Base-by-base conservation (phyloP, 2,888 invertebrate species). In the Polydrusus tereticollis region DNA sequence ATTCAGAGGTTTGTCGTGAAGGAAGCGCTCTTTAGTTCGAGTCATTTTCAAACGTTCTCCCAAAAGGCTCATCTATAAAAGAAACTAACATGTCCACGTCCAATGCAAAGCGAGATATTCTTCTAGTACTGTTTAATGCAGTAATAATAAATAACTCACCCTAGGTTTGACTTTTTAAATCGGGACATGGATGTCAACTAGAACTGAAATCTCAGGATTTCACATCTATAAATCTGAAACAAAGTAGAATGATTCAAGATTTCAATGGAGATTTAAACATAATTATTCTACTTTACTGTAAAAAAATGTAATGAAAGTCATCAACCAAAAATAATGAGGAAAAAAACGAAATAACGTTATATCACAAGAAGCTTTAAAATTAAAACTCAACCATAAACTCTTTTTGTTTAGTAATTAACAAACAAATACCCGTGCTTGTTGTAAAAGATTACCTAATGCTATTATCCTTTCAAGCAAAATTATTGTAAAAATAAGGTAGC, bases 1-100 rank as follows among this genome's bases (percentile, higher is more conserved):
- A 78, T 86, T 83, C 26, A 86, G 77, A 3, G 86, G 85, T 73
- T 86, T 83, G 75, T 84, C 83, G 66, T 83, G 80, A 7, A 79
- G 76, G 33, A 82, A 81, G 80, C 83, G 83, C 74, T 85, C 84
- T 72, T 83, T 82, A 38, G 82, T 81, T 74, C 80, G 80, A 57
- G 84, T 84, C 85, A 85, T 85, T 26, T 21, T 68, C 8, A 55
- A 18, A 10, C 14, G 18, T 3, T 29, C 29, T 16, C 18, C 10
- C 16, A 55, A 14, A 55, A 55, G 29, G 52, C 29, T 55, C 14
- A 55, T 55, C 52, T 55, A 10, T 2, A 55, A 26, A n/a, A 26
- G 4, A 5, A 29, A 29, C 4, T 5, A 29, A 29, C 7, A 7
- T 7, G 29, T 5, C 7, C 29, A 29, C 4, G 29, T 29, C 5